These are phyloP conservation scores for Napeogenes inachia DNA, from an alignment of 2,888 invertebrate species.

Conservation along the genomic window DNA sequence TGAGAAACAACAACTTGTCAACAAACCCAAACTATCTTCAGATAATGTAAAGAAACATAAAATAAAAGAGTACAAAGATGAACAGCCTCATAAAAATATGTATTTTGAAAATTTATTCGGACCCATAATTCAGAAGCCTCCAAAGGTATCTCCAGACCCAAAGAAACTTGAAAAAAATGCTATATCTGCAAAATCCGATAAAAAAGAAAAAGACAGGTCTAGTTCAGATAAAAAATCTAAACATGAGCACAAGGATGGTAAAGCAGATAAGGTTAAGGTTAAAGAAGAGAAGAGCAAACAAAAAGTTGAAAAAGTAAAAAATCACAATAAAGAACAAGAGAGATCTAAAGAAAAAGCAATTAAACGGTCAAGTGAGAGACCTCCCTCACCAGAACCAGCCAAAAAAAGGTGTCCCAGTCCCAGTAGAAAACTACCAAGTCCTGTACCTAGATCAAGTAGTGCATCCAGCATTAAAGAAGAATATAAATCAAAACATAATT, in stretches of 20 bases:
- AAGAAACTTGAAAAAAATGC: constrained; percentile 70
- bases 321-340: constrained; percentile 77
- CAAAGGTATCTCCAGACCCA: constrained; percentile 82
- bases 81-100: constrained; percentile 75
- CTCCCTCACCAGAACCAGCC: constrained; percentile 57
- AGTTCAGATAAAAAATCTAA: constrained; percentile 69
- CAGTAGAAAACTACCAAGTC: constrained; percentile 53
- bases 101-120: constrained; percentile 90
- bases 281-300: constrained; percentile 71
- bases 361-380: constrained; percentile 67
- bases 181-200: constrained; percentile 64
- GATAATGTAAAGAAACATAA: constrained; percentile 79
- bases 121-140: constrained; percentile 86
- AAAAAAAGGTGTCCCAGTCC: constrained; percentile 66
- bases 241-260: constrained; percentile 68
- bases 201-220: constrained; percentile 76
- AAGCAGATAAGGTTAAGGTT: constrained; percentile 65
- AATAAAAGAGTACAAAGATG: constrained; percentile 74
- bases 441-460: constrained; percentile 60
- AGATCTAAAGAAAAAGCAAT: constrained; percentile 75
- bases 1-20: constrained; percentile 79
- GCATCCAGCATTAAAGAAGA: constrained; percentile 68
- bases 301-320: constrained; percentile 69
- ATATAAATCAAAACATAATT: constrained; percentile 56
- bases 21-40: constrained; percentile 83